Evolutionary conservation across 2,113 vertebrate genomes (phyloP).

Genomic region (Urocolius indicus): DNA sequence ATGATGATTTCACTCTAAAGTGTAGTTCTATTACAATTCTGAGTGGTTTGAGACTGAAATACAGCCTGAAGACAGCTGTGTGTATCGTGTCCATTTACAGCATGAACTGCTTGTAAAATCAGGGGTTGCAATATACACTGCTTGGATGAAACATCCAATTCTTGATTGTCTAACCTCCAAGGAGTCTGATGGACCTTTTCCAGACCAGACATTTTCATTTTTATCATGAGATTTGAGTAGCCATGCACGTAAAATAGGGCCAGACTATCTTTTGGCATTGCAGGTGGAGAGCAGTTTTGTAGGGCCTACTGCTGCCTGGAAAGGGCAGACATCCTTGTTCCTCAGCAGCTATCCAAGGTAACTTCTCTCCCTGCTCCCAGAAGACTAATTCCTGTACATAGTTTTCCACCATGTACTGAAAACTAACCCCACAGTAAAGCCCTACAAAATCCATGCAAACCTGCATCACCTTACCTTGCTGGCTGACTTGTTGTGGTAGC

Average conservation of each 20-base stretch:
- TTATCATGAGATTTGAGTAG: neutral
- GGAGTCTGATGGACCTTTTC: fast-evolving
- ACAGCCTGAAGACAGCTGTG: neutral
- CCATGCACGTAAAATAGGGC: neutral
- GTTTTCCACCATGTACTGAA: neutral
- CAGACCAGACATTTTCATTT: neutral
- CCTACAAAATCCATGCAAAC: neutral
- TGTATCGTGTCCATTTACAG: neutral
- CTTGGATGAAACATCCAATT: neutral
- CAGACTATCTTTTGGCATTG: neutral
- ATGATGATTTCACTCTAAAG: neutral
- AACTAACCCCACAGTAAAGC: neutral
- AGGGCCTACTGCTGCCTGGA: neutral
- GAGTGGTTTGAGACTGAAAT: neutral
- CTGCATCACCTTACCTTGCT: conserved; percentile 8
- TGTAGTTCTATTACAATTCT: neutral
- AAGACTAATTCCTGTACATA: neutral
- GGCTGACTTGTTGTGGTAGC: neutral
- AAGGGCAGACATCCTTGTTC: neutral
- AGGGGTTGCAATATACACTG: neutral
- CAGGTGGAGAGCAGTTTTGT: neutral
- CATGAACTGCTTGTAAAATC: neutral
- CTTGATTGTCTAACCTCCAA: neutral
- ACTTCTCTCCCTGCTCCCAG: neutral
- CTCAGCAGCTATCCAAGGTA: neutral